Base-by-base conservation (phyloP, 1,140 invertebrate species). In the Anagrus nilaparvatae region DNA sequence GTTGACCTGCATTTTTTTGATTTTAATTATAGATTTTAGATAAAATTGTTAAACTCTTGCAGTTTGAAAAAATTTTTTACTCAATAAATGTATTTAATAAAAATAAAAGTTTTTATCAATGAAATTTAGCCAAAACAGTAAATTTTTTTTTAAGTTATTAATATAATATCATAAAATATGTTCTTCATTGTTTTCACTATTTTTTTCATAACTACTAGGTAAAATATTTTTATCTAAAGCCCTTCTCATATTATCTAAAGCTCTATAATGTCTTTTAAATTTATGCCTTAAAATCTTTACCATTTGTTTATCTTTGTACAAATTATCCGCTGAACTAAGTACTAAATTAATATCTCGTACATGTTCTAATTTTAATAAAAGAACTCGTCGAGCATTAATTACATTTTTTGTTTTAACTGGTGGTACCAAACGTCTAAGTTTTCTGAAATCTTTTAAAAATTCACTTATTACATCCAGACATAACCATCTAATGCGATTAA, bases 401-500 rank as follows among this genome's bases (percentile, higher is more conserved):
- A 40, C 39, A 9, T 4, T 40, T 29, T 23, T 50, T n/a, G 48
- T 51, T 19, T 47, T 32, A 5, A 53, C 5, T 6, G 23, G 14
- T 13, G 40, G 21, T 10, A 44, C 19, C 34, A 40, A 38, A 49
- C 1, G 53, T 5, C 43, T 40, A 3, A 62, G 17, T 17, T 51
- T 55, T 38, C 65, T 49, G 25, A 64, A 56, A 21, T 54, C 49
- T 6, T 34, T 48, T 13, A 70, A 35, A 16, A 58, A 37, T 21
- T 57, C 52, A 23, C 65, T 54, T 5, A 67, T 59, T 5, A 62
- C 47, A 45, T 68, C 65, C 33, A 70, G 42, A 33, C 65, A 64
- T 17, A 66, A 41, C 16, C 42, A 52, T 10, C 66, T 56, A 23
- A 56, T 61, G 16, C 61, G 56, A 20, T 46, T 43, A 0, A 70